A percentile compares a stretch with the other conserved stretches of the same genome.
phyloP scores from a whole-genome alignment of 2,113 vertebrate species.

The Labeo catla region DNA sequence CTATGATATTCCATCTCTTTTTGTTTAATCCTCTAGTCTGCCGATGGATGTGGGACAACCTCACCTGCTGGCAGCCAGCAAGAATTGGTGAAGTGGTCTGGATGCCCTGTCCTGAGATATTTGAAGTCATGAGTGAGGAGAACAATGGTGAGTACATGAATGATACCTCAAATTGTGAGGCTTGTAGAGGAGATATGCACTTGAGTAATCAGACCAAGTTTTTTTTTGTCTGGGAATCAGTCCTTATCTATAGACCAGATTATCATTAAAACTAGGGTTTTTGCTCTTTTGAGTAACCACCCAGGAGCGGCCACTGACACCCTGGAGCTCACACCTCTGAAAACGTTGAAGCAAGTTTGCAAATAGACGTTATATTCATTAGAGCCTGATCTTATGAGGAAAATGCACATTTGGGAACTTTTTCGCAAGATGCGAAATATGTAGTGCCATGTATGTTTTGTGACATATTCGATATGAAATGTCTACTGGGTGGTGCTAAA shows the following conservation, averaged over 20 bases:
- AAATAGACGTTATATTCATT: too few species aligned
- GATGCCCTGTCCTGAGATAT: conserved; percentile 89
- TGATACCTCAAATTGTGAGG: not conserved
- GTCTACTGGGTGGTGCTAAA: too few species aligned
- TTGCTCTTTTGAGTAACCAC: too few species aligned
- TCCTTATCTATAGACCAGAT: not conserved
- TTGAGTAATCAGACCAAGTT: not conserved
- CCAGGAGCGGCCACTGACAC: too few species aligned
- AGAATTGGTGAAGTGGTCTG: conserved; percentile 83
- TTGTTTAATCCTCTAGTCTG: conserved; percentile 75
- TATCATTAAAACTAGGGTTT: too few species aligned
- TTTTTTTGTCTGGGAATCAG: not conserved
- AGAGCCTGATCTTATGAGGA: too few species aligned
- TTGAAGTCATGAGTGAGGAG: conserved; percentile 85
- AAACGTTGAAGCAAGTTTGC: too few species aligned
- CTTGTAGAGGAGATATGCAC: not conserved
- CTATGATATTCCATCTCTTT: not conserved
- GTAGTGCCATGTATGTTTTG: too few species aligned
- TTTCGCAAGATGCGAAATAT: too few species aligned
- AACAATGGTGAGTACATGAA: conserved; percentile 76
- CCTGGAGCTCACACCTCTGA: too few species aligned
- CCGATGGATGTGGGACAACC: conserved; percentile 95
- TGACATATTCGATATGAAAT: too few species aligned
- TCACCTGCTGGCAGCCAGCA: conserved; percentile 94
- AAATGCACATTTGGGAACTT: too few species aligned